Evolutionary conservation across 2,113 vertebrate genomes (phyloP), one percentile per base, ranked within the genome.

Genomic region (Tamias sibiricus): DNA sequence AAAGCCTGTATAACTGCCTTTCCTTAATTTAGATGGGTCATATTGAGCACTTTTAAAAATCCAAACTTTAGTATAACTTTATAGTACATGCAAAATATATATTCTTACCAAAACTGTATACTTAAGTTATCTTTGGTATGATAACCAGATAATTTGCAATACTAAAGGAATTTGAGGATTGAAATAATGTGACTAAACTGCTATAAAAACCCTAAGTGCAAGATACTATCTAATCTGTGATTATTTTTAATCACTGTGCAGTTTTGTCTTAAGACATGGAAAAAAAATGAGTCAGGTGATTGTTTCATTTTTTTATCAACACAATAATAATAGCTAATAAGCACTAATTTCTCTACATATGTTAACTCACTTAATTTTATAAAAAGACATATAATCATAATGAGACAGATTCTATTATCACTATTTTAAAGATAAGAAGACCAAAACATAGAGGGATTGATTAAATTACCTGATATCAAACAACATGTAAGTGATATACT

Each of bases 1-100:
- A 98, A 98, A 98, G 97, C 97, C 94, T 93, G 81, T 26, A 44
- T 72, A 95, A 96, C 75, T 96, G 94, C 83, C 87, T 97, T 95
- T 96, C 81, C 90, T 95, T 92, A 62, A 95, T 94, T 97, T 90
- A 95, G 81, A 92, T 87, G 93, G 75, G 87, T 82, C 84, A 92
- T 90, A 85, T 69, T 72, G 89, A 95, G 62, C 59, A 94, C 72
- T 94, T 97, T 94, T 8, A 57, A 94, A 90, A 97, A 90, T 81
- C 83, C 76, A 54, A 97, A 91, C 86, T 86, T 74, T 68, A 62
- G 57, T 71, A 64, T 87, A 95, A 72, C 66, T 52, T 77, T 75
- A 81, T 8, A 57, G 64, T 24, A 89, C 11, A 62, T 9, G 28
- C 59, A 62, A 62, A 94, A 87, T 68, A 86, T n/a, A 76, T 7